Percentiles rank a stretch among this genome's conserved stretches.
phyloP scores from a whole-genome alignment of 2,797 vertebrate species.

The Danio albolineatus region DNA sequence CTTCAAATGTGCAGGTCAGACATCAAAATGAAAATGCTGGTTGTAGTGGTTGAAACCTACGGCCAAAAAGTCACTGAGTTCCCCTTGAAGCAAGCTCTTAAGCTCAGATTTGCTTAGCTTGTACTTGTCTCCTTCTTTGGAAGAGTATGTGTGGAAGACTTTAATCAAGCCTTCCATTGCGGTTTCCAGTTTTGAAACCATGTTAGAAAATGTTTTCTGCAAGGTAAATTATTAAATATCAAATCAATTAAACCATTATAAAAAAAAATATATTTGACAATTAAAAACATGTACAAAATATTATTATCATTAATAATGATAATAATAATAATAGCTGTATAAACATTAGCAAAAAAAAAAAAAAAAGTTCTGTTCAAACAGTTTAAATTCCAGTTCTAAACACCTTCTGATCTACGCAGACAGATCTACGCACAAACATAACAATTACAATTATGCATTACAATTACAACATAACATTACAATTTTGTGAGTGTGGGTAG shows the following conservation, averaged over 20 bases:
- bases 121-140: constrained; percentile 90
- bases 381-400: no score
- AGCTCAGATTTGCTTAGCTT: constrained; percentile 90
- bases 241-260: no score
- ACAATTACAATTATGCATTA: no score
- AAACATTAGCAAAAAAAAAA: no score
- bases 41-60: constrained; percentile 70
- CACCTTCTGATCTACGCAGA: no score
- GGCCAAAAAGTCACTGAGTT: constrained; percentile 82
- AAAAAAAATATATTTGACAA: no score
- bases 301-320: no score
- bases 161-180: constrained; percentile 86
- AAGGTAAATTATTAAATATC: background rate
- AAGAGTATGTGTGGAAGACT: constrained; percentile 90
- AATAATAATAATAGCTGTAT: no score
- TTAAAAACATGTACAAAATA: no score
- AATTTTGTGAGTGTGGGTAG: background rate
- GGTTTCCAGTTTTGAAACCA: constrained; percentile 82
- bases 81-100: constrained; percentile 84
- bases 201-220: constrained; percentile 50
- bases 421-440: no score
- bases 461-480: no score
- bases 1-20: background rate
- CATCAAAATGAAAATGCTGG: background rate
- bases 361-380: no score